Evolutionary conservation across 2,113 vertebrate genomes (phyloP).

Genomic region (Oryzias melastigma): DNA sequence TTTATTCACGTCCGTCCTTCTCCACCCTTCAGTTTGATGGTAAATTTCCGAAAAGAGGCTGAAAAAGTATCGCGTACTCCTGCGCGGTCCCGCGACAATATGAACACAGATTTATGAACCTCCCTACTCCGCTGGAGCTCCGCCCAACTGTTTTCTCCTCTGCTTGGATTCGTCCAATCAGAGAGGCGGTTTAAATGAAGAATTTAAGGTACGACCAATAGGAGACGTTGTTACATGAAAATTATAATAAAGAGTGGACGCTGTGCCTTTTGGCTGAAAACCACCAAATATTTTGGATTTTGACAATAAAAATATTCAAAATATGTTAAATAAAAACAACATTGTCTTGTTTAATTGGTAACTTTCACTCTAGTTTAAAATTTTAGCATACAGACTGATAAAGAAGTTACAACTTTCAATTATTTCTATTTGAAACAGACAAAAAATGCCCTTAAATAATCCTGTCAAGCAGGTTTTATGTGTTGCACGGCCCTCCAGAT

Average conservation of each 20-base stretch:
- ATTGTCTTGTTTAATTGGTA: too few species aligned
- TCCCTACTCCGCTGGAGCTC: slow-evolving; percentile 38
- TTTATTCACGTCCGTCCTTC: slow-evolving; percentile 54
- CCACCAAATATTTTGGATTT: not conserved
- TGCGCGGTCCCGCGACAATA: slow-evolving; percentile 65
- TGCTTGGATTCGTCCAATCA: slow-evolving; percentile 60
- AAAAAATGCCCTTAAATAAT: too few species aligned
- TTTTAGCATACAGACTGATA: too few species aligned
- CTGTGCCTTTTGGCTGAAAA: slow-evolving; percentile 34
- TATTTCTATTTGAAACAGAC: too few species aligned
- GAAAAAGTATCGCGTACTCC: slow-evolving; percentile 44
- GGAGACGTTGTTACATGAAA: slow-evolving; percentile 65
- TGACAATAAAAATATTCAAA: too few species aligned
- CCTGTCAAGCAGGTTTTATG: too few species aligned
- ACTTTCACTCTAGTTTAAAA: too few species aligned
- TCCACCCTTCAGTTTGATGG: slow-evolving; percentile 3
- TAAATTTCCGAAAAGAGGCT: slow-evolving; percentile 18
- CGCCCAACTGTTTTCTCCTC: slow-evolving; percentile 46
- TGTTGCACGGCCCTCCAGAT: too few species aligned
- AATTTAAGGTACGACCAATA: slow-evolving; percentile 71
- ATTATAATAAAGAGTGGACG: slow-evolving; percentile 36
- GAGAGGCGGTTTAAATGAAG: slow-evolving; percentile 55
- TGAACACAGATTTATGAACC: slow-evolving; percentile 39
- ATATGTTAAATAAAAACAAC: too few species aligned
- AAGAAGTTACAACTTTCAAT: too few species aligned